These are phyloP conservation scores for Phyllostomus hastatus DNA, from an alignment of 2,113 vertebrate genomes.

Conservation along the genomic window DNA sequence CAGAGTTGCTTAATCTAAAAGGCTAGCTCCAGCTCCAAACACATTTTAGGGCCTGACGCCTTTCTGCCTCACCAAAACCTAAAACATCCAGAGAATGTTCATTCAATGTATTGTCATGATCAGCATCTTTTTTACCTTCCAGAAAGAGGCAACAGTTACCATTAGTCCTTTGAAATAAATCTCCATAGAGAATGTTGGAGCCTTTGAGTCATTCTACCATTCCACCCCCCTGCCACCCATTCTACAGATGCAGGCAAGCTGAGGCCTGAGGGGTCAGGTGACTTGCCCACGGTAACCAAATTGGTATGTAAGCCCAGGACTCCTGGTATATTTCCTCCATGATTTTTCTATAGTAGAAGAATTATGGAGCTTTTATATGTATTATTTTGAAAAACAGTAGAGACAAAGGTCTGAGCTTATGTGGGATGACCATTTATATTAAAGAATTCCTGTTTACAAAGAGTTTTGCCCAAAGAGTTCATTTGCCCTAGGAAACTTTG, in stretches of 20 bases:
- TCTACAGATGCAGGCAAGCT: not conserved
- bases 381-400: not conserved
- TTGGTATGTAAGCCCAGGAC: not conserved
- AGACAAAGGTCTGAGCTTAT: not conserved
- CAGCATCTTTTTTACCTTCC: too few relatives aligned
- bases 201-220: not conserved
- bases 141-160: not conserved
- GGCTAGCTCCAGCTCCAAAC: not conserved
- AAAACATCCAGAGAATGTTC: accelerated
- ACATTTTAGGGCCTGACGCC: not conserved
- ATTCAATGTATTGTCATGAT: accelerated
- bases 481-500: not conserved
- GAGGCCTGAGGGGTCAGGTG: not conserved
- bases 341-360: not conserved
- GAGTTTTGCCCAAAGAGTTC: not conserved
- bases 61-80: not conserved
- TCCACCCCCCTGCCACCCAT: not conserved
- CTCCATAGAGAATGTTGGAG: not conserved
- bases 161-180: not conserved
- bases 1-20: not conserved
- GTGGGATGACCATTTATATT: not conserved
- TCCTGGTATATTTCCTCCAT: not conserved
- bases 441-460: not conserved
- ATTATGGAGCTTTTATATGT: not conserved
- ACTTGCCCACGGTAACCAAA: not conserved